Conservation (phyloP, 2,888 invertebrate genomes). For the Osedax frankpressi region DNA sequence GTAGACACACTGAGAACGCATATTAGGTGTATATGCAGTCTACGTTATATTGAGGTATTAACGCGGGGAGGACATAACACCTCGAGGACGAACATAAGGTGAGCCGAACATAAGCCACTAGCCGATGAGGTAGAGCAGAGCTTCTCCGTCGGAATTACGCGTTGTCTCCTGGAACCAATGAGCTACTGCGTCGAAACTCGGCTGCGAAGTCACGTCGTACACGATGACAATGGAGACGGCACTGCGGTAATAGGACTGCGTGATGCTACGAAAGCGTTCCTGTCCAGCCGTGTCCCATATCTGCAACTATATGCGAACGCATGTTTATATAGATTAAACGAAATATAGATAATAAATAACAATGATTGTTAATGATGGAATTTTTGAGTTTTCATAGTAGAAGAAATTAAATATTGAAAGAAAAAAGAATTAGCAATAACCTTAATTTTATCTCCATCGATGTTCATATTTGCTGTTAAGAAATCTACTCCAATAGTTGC, state of each 20-base stretch:
- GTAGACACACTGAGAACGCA: background rate
- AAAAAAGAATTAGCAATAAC: constrained; percentile 30
- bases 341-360: background rate
- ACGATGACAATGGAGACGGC: constrained; percentile 91
- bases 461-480: constrained; percentile 97
- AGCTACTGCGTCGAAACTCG: constrained; percentile 88
- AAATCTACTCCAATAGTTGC: constrained; percentile 98
- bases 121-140: constrained; percentile 84
- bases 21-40: background rate
- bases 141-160: constrained; percentile 78
- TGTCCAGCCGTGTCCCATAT: constrained; percentile 99
- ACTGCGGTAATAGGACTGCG: constrained; percentile 90
- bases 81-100: background rate
- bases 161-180: constrained; percentile 81
- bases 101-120: constrained; percentile 39
- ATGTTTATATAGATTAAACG: background rate
- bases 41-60: background rate
- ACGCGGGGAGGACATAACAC: background rate
- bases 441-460: constrained; percentile 54
- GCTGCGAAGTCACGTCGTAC: constrained; percentile 93
- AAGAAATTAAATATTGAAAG: background rate
- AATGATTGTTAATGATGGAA: background rate
- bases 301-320: constrained; percentile 60
- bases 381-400: background rate
- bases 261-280: constrained; percentile 84